Base-by-base conservation (phyloP, 2,797 vertebrate species). In the Vespertilio murinus region DNA sequence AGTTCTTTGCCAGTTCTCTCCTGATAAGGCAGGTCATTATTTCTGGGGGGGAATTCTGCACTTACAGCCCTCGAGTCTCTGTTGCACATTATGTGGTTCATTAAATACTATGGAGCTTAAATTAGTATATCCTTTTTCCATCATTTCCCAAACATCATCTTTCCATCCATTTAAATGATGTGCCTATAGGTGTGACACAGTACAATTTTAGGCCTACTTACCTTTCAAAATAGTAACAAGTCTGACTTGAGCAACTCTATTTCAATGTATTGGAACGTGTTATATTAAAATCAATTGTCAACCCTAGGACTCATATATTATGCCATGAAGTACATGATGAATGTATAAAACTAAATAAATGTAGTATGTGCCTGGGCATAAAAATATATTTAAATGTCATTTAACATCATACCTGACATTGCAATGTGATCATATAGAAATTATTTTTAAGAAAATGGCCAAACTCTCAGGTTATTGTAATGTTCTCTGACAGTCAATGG, bases 101-200 rank as follows among this genome's bases (percentile, higher is more conserved):
- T 93, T 95, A 95, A 81, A 94, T 88, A 95, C 20, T 13, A 78
- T 6, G 4, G 25, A 71, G 25, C 20, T 88, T 91, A 88, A 85
- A 90, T 95, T 49, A 96, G 38, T 79, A 64, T 75, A 56, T 79
- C 73, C 78, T 64, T 91, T 89, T 80, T 90, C 38, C 40, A 79
- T 47, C 56, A 90, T 64, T 95, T 90, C 74, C 67, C 45, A 86
- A 80, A 80, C 9, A 59, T 13, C 25, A 86, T 92, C 18, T 85
- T 83, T 91, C 71, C 83, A 52, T 59, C 91, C 71, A 86, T 59
- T 86, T 79, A 88, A 88, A 95, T 84, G 69, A 8, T 83, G 23
- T 92, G 81, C 33, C 28, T 86, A 16, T 64, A 56, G 69, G 35
- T 77, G n/a, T 92, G 33, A 35, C 8, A 73, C 33, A 74, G 52